These are phyloP conservation scores for Encarsia formosa DNA, from an alignment of 2,888 invertebrate genomes.

Conservation along the genomic window DNA sequence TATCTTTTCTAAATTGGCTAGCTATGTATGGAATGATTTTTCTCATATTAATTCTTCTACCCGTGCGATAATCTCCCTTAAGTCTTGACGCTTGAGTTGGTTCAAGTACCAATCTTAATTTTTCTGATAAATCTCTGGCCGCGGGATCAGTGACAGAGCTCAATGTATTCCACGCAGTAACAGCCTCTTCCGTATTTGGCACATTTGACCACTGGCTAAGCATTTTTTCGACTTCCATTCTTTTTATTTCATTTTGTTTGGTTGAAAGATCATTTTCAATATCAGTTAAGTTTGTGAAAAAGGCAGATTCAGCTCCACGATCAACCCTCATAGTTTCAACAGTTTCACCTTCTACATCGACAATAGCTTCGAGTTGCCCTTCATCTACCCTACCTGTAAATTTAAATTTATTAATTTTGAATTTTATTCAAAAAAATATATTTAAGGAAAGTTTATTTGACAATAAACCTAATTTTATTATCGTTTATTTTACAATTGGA, in stretches of 20 bases:
- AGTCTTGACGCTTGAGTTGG: constrained; percentile 90
- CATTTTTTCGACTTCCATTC: constrained; percentile 41
- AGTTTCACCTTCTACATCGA: constrained; percentile 73
- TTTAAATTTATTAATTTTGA: no score
- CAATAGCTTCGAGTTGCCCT: constrained; percentile 53
- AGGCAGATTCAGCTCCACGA: constrained; percentile 69
- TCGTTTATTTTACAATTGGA: constrained; percentile 39
- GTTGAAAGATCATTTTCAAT: constrained; percentile 17
- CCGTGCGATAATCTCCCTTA: constrained; percentile 94
- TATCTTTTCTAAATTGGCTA: constrained; percentile 97
- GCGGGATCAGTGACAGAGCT: constrained; percentile 60
- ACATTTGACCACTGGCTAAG: constrained; percentile 40
- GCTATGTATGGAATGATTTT: constrained; percentile 98
- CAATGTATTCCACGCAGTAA: constrained; percentile 61
- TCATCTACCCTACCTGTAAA: constrained; percentile 35
- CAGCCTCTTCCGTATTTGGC: constrained; percentile 52
- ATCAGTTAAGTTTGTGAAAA: constrained; percentile 61
- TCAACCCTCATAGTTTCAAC: constrained; percentile 64
- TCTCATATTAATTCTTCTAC: constrained; percentile 96
- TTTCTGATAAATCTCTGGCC: constrained; percentile 86
- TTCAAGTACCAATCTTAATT: constrained; percentile 88
- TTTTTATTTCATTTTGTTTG: constrained; percentile 30
- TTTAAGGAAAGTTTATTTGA: not conserved
- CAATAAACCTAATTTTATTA: constrained; percentile 31
- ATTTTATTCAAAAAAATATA: not conserved